Base-by-base conservation (phyloP, 2,113 vertebrate genomes). In the Sebastes fasciatus region DNA sequence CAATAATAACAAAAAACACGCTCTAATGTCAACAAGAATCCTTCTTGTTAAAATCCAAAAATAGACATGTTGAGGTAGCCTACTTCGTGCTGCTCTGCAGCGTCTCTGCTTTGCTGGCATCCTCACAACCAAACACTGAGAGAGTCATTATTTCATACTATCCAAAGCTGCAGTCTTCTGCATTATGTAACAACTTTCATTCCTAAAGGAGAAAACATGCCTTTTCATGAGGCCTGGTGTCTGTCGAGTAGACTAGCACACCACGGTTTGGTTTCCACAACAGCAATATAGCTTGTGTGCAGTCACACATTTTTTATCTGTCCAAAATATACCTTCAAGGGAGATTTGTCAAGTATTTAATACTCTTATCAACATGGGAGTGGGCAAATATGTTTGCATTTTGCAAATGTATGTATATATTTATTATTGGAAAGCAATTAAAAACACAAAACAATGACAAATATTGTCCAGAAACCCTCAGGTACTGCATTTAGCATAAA, bases 191-290 rank as follows among this genome's bases (percentile, higher is more conserved):
- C 54, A 63, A 4, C 54, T 23, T 34, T 5, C 42, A 11, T 21
- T 46, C 42, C 57, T 64, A 16, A 12, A 60, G 68, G 43, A n/a
- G 49, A 66, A 82, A 66, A 73, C 74, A 61, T 16, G 23, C 6
- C 34, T 9, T 26, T n/a, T 51, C 10, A 60, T n/a, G 55, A 63
- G 54, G 26, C 72, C 77, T 80, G 72, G 4, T 51, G 2, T 77
- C 26, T 64, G 60, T 86, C 85, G 42, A 4, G 45, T 42, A 9
- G 40, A 21, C 58, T 79, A 40, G 45, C 64, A 79, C 61, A 63
- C n/a, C 49, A 62, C 26, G 19, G 13, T 46, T 23, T 52, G 75
- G 75, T 79, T 88, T 60, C 75, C 72, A 78, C 66, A 21, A 69
- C 45, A 58, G n/a, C 54, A 16, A 2, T 2, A 5, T 14, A 68